phyloP scores from a whole-genome alignment of 2,113 vertebrate genomes.

The Pseudonaja textilis region DNA sequence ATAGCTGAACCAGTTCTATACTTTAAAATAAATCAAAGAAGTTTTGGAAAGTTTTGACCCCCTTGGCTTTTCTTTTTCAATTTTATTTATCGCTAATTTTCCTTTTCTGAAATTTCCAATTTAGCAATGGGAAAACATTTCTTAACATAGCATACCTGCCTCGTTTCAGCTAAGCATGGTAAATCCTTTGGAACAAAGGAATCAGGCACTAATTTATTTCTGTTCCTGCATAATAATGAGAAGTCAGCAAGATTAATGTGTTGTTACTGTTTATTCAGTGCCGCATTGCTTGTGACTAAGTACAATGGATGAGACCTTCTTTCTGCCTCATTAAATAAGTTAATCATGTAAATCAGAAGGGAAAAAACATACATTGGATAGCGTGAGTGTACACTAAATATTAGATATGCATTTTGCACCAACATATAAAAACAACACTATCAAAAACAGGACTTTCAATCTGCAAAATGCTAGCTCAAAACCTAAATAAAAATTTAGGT shows the following conservation, averaged over 20 bases:
- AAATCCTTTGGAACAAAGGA: slow-evolving; percentile 55
- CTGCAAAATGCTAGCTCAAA: slow-evolving; percentile 53
- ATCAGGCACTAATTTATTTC: slow-evolving; percentile 67
- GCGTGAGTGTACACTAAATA: slow-evolving; percentile 40
- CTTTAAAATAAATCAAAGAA: not conserved
- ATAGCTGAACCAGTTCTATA: not conserved
- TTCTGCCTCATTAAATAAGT: slow-evolving; percentile 78
- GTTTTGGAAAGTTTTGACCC: not conserved
- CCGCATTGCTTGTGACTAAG: slow-evolving; percentile 64
- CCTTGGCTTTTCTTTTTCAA: not conserved
- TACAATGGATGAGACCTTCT: slow-evolving; percentile 64
- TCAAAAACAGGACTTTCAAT: slow-evolving; percentile 48
- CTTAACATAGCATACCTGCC: slow-evolving; percentile 22
- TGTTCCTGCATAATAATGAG: slow-evolving; percentile 62
- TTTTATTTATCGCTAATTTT: not conserved
- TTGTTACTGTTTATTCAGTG: slow-evolving; percentile 68
- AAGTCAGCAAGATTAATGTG: slow-evolving; percentile 71
- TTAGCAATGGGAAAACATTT: slow-evolving; percentile 16
- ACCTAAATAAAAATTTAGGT: slow-evolving; percentile 40
- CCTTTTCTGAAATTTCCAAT: not conserved
- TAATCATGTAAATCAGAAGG: slow-evolving; percentile 74
- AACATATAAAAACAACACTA: slow-evolving; percentile 52
- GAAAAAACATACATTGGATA: slow-evolving; percentile 59
- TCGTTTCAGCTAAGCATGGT: slow-evolving; percentile 29
- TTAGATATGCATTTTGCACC: slow-evolving; percentile 53